Conservation (phyloP, 2,888 invertebrate species). For the Drosophila neutralis region DNA sequence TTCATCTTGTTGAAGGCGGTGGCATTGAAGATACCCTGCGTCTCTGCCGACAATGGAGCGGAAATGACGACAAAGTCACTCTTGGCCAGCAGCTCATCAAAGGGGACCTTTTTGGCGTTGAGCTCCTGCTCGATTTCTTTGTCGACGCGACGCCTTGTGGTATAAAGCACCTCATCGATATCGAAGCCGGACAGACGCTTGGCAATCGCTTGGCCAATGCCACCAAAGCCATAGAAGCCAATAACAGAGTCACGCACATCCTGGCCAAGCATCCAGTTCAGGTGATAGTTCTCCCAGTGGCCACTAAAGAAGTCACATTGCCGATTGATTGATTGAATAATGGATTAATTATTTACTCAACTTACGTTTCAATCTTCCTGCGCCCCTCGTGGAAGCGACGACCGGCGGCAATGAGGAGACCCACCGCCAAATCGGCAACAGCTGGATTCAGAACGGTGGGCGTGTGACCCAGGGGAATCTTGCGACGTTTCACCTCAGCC, state of each 20-base stretch:
- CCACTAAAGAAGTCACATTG: conserved; percentile 84
- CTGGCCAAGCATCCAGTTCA: conserved; percentile 91
- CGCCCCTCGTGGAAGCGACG: conserved; percentile 92
- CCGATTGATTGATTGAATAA: not conserved
- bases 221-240: conserved; percentile 93
- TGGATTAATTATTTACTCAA: not conserved
- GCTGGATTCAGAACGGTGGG: conserved; percentile 90
- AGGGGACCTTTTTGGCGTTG: conserved; percentile 87
- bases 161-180: conserved; percentile 89
- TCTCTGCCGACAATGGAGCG: conserved; percentile 88
- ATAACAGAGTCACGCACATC: conserved; percentile 92
- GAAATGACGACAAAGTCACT: conserved; percentile 91
- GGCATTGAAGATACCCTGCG: conserved; percentile 88
- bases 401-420: conserved; percentile 90
- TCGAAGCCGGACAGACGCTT: conserved; percentile 90
- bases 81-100: conserved; percentile 87
- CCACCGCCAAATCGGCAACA: conserved; percentile 93
- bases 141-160: conserved; percentile 88
- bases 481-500: conserved; percentile 88
- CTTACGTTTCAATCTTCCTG: conserved; percentile 86
- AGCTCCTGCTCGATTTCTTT: conserved; percentile 83
- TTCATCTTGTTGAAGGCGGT: conserved; percentile 91
- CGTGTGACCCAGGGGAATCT: conserved; percentile 92
- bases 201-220: conserved; percentile 91
- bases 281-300: conserved; percentile 88